Evolutionary conservation across 1,140 invertebrate species (phyloP).

Genomic region (Lerema accius): DNA sequence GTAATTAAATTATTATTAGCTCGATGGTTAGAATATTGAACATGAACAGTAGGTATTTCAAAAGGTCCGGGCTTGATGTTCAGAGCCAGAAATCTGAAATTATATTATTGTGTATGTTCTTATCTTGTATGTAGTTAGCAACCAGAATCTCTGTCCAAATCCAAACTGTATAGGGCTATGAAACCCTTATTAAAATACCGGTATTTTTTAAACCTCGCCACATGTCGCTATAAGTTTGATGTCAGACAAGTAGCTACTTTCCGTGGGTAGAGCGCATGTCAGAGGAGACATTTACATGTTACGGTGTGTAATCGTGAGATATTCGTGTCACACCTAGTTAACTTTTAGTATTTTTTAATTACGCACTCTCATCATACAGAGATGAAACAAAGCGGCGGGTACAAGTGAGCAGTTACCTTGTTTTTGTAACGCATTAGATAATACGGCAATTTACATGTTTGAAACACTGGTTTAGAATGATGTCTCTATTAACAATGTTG

Average conservation of each 20-base stretch:
- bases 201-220: too few relatives aligned
- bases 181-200: too few relatives aligned
- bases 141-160: too few relatives aligned
- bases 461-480: slow-evolving; percentile 14
- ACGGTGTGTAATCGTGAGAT: slow-evolving; percentile 39
- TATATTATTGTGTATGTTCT: too few relatives aligned
- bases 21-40: too few relatives aligned
- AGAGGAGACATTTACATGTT: slow-evolving; percentile 50
- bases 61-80: too few relatives aligned
- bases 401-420: slow-evolving; percentile 5
- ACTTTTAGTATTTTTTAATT: slow-evolving; percentile 47
- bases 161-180: too few relatives aligned
- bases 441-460: slow-evolving; percentile 18
- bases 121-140: too few relatives aligned
- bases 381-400: slow-evolving; percentile 30
- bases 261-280: slow-evolving; percentile 42
- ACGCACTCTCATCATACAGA: slow-evolving; percentile 28
- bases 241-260: slow-evolving; percentile 26
- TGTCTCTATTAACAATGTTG: slow-evolving; percentile 11
- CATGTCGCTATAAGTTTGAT: neutral
- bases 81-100: too few relatives aligned
- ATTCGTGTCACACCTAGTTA: slow-evolving; percentile 49
- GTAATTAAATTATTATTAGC: too few relatives aligned
- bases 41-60: too few relatives aligned
- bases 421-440: slow-evolving; percentile 18